Evolutionary conservation across 2,797 vertebrate genomes (phyloP).

Genomic region (Discoglossus pictus): DNA sequence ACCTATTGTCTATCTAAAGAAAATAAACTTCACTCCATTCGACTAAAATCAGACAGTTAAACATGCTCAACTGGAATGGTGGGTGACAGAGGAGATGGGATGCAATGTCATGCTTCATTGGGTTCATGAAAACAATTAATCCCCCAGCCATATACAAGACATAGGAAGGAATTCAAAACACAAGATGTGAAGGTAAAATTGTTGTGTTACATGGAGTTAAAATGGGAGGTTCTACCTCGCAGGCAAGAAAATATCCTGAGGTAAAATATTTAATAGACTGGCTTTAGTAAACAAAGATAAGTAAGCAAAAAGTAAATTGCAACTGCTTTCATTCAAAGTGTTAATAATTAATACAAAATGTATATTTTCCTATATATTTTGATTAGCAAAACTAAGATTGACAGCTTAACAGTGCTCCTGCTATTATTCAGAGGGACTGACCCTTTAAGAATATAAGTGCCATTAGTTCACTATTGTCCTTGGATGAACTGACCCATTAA

Average conservation of each 20-base stretch:
- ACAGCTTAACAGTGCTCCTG: too few species aligned
- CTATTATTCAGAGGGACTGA: too few species aligned
- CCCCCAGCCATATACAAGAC: not conserved
- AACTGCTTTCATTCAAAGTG: too few species aligned
- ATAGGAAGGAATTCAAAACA: not conserved
- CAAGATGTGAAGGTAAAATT: conserved; percentile 8
- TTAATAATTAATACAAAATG: too few species aligned
- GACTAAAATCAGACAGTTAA: not conserved
- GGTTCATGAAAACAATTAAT: not conserved
- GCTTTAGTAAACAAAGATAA: too few species aligned
- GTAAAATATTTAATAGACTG: too few species aligned
- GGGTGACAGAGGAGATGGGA: not conserved
- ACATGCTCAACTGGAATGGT: conserved; percentile 1
- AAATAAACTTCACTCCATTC: not conserved
- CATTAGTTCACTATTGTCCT: conserved; percentile 7
- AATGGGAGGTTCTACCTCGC: not conserved
- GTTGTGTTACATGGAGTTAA: not conserved
- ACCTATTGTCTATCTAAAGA: not conserved
- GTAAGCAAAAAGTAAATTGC: too few species aligned
- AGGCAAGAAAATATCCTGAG: not conserved
- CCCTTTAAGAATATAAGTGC: conserved; percentile 1
- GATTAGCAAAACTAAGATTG: too few species aligned
- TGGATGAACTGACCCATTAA: conserved; percentile 12
- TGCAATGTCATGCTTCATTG: not conserved
- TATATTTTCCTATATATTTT: too few species aligned